Base-by-base conservation (phyloP, 2,113 vertebrate species). In the Haemorhous mexicanus region DNA sequence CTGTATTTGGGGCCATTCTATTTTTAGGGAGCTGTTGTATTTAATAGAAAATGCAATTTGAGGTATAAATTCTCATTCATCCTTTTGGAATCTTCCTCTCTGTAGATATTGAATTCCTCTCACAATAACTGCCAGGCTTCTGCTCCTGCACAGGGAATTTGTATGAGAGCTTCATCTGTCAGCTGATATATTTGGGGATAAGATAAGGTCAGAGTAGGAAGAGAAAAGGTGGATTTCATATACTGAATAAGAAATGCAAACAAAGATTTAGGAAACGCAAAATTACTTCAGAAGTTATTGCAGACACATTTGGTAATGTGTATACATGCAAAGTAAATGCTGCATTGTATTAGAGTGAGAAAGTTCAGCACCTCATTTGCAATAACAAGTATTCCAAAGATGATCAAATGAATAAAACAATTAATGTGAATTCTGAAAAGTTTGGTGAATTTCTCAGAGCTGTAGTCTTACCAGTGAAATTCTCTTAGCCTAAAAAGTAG, bases 1-100 rank as follows among this genome's bases (percentile, higher is more conserved):
- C 53, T 85, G n/a, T 81, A 47, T 84, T 89, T 6, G 10, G 13
- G 28, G 14, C 50, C 21, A 32, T 62, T 92, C 59, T 94, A 78
- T 87, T 95, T 96, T 95, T 89, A 89, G 61, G 20, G 26, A 74
- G 27, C 47, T 47, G 55, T 22, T 20, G 56, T 79, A 76, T 87
- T 96, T 94, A 94, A 94, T 49, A 91, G 49, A 63, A 94, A 66
- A 90, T 56, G 66, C 53, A 69, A 63, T 89, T 64, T 88, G 75
- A 56, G 63, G 14, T 76, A 69, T 26, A 58, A 75, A 55, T 93
- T 96, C 37, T 93, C 74, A 73, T 52, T 80, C 23, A 90, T 69
- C 66, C 78, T 69, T 90, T 53, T 41, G 76, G 93, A 95, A 94
- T 85, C 81, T 94, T 90, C 33, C 59, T 93, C 50, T 69, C 72